Conservation (phyloP, 2,888 invertebrate genomes). For the Ceramica pisi region DNA sequence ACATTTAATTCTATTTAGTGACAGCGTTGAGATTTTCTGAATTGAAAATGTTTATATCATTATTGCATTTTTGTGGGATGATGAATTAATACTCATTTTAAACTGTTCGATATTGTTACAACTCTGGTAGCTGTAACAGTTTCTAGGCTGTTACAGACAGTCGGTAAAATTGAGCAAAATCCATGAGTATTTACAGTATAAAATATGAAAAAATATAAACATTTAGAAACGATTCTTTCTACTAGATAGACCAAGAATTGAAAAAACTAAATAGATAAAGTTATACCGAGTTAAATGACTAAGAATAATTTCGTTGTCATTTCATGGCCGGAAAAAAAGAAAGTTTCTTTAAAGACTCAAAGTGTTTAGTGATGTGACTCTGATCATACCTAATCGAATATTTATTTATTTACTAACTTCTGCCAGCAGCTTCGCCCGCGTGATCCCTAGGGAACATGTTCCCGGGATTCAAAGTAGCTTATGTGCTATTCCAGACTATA, state of each 20-base stretch:
- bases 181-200: too few species aligned
- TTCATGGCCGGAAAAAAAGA: conserved; percentile 2
- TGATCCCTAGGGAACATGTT: too few species aligned
- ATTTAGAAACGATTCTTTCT: background rate
- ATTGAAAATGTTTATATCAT: too few species aligned
- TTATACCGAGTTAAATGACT: background rate
- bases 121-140: too few species aligned
- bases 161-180: background rate
- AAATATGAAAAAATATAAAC: background rate
- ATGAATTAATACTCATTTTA: too few species aligned
- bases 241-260: background rate
- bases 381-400: conserved; percentile 44
- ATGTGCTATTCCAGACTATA: too few species aligned
- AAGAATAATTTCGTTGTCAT: conserved; percentile 1
- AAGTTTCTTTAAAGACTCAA: conserved; percentile 19
- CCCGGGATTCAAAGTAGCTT: too few species aligned
- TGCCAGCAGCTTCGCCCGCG: too few species aligned
- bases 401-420: too few species aligned
- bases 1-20: background rate
- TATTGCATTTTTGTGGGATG: too few species aligned
- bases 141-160: background rate
- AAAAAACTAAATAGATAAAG: background rate
- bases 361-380: conserved; percentile 44
- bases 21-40: too few species aligned
- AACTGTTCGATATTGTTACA: too few species aligned